Percentiles rank a stretch among this genome's conserved stretches.
These are phyloP conservation scores for Rotaria sp. DNA, from an alignment of 2,888 invertebrate genomes.

Conservation along the genomic window DNA sequence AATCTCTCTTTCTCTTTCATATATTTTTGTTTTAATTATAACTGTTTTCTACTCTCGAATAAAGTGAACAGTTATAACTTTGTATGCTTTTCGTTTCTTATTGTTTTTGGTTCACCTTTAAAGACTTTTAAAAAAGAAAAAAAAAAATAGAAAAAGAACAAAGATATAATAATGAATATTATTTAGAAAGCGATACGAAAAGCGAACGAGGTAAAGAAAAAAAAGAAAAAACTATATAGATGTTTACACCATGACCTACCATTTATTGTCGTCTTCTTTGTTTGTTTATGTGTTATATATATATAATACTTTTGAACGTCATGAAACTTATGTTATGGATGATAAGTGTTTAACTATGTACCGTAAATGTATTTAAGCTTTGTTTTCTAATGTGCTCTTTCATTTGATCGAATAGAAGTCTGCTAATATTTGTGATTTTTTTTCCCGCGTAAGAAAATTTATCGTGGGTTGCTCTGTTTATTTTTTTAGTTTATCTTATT, in stretches of 20 bases:
- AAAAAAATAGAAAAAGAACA: neutral
- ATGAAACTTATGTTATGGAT: neutral
- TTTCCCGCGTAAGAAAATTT: neutral
- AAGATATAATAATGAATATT: neutral
- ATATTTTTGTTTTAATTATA: neutral
- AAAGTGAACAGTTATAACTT: neutral
- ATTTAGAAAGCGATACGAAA: constrained; percentile 3
- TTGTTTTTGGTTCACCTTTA: no score
- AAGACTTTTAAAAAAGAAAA: neutral
- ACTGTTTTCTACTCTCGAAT: neutral
- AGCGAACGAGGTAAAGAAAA: neutral
- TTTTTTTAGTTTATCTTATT: no score
- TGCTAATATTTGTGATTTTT: no score
- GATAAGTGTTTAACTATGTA: neutral
- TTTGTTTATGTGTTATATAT: neutral
- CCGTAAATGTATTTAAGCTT: neutral
- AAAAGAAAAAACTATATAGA: neutral
- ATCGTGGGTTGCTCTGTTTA: neutral
- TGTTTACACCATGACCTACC: neutral
- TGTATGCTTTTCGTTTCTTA: neutral
- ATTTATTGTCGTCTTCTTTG: neutral
- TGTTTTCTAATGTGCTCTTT: neutral
- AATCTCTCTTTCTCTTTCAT: neutral
- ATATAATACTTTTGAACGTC: neutral
- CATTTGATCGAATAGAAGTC: no score